A percentile compares a stretch with the other conserved stretches of the same genome.
Conservation (phyloP, 2,113 vertebrate species). For the Sterrhoptilus dennistouni region DNA sequence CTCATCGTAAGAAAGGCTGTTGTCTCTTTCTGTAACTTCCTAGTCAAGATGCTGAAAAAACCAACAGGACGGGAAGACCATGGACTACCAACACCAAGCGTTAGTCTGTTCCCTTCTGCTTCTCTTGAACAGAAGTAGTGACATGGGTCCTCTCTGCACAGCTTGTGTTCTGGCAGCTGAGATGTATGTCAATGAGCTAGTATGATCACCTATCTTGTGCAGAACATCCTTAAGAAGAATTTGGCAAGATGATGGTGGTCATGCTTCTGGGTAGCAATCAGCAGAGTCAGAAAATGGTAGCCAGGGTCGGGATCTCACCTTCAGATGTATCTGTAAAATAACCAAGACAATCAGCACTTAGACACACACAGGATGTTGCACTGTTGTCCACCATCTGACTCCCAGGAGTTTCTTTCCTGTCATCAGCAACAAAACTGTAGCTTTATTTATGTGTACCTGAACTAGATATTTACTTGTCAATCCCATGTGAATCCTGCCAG, state of each 20-base stretch:
- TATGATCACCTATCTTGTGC: rapidly evolving
- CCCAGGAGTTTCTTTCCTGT: background rate
- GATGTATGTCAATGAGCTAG: background rate
- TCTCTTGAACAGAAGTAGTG: background rate
- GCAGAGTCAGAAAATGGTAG: background rate
- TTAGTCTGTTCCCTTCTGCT: background rate
- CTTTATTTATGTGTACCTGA: background rate
- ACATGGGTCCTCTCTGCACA: background rate
- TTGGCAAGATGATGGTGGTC: background rate
- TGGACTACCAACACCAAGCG: background rate
- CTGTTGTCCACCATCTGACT: background rate
- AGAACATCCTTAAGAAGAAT: background rate
- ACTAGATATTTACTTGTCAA: background rate
- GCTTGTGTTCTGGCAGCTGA: background rate
- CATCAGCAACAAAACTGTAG: background rate
- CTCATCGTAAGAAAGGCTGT: background rate
- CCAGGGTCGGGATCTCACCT: background rate
- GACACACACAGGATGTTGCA: background rate
- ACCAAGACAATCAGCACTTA: background rate
- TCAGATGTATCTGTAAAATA: background rate
- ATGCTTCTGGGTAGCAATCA: background rate
- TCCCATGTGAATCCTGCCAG: background rate
- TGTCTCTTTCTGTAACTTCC: background rate
- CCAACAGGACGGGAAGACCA: background rate
- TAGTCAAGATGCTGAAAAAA: background rate